Evolutionary conservation across 2,113 vertebrate species (phyloP).

Genomic region (Bos javanicus): DNA sequence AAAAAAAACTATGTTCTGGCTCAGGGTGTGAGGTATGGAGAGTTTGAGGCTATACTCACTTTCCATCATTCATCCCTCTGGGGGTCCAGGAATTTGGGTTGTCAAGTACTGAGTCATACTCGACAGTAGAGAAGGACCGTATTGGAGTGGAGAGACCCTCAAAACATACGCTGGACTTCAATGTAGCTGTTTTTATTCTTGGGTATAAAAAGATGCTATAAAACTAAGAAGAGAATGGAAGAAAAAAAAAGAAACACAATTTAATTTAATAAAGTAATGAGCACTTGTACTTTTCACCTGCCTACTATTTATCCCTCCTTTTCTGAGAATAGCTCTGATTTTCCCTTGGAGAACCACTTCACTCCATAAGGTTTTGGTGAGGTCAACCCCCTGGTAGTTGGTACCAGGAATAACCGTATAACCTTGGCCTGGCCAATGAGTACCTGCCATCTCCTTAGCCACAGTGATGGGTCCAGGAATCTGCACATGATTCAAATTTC

Average conservation of each 20-base stretch:
- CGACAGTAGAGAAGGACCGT: background rate
- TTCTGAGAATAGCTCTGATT: background rate
- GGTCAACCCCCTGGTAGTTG: background rate
- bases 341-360: background rate
- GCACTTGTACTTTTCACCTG: background rate
- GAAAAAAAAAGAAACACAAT: background rate
- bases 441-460: background rate
- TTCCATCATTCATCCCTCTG: background rate
- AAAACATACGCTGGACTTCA: background rate
- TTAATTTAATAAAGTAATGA: background rate
- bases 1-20: background rate
- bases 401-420: background rate
- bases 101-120: background rate
- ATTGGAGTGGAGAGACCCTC: background rate
- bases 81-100: background rate
- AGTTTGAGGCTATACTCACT: background rate
- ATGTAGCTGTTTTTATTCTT: background rate
- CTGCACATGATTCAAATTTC: background rate
- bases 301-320: background rate
- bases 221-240: background rate
- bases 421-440: background rate
- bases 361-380: background rate
- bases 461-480: background rate
- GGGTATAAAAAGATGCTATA: background rate
- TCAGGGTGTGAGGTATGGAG: background rate